Base-by-base conservation (phyloP, 2,797 vertebrate genomes). In the Pseudochaenichthys georgianus region DNA sequence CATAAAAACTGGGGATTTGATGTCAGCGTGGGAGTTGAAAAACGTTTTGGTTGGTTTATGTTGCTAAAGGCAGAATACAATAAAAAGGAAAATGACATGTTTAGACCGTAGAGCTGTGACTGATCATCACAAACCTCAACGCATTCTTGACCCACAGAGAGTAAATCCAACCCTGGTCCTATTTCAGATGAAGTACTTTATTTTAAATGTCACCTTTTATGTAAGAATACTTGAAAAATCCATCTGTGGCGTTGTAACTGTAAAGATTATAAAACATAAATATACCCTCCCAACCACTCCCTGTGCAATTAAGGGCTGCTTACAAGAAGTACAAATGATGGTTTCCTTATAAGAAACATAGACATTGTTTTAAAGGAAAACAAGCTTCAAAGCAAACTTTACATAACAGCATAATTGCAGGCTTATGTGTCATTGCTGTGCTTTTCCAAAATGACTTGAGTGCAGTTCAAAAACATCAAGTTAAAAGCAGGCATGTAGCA, bases 331-430 rank as follows among this genome's bases (percentile, higher is more conserved):
- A 66, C 63, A n/a, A 52, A 64, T 62, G 31, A 55, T 47, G 57
- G 76, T 83, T 66, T 61, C 43, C 47, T 65, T 45, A 50, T 51
- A 9, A 72, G 52, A 65, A 84, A 75, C 67, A 68, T 21, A 19
- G 55, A 70, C 41, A 28, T 66, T 67, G 70, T 81, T 54, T 54
- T 28, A 13, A 43, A 73, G 47, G 21, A 86, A 59, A 86, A 78
- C 34, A 43, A 42, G 59, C 59, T 82, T 86, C 69, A 78, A 78
- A 88, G 76, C 34, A 80, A 73, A 70, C 47, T 59, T 31, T 46
- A 82, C 76, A 41, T 46, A 68, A 62, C 58, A 54, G 52, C 6
- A 16, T 81, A 81, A 78, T 75, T 85, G 64, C 9, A 75, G 67
- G 53, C 41, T 50, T 45, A 31, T 58, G 9, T 71, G 66, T 67